A percentile compares a stretch with the other conserved stretches of the same genome.
phyloP scores from a whole-genome alignment of 2,797 vertebrate species.

The Mareca strepera region DNA sequence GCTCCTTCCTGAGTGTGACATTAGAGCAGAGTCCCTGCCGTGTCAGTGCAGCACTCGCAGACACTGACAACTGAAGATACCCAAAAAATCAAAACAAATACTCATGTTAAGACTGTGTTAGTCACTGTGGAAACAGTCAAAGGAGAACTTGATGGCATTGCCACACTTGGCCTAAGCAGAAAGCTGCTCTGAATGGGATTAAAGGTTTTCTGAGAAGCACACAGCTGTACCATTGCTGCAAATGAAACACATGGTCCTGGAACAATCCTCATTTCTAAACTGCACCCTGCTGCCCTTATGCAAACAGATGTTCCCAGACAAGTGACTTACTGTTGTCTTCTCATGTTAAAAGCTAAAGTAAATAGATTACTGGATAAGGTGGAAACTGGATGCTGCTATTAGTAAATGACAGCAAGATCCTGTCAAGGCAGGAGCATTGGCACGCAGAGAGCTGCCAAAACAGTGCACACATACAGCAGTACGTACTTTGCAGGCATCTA shows the following conservation, averaged over 20 bases:
- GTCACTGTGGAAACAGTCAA: background rate
- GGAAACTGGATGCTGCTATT: background rate
- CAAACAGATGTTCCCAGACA: background rate
- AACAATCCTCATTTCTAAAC: background rate
- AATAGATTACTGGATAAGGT: background rate
- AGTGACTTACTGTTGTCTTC: background rate
- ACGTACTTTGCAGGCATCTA: background rate
- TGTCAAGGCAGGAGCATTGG: background rate
- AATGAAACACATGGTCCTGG: background rate
- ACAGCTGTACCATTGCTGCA: background rate
- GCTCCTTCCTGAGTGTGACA: background rate
- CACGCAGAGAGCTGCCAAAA: background rate
- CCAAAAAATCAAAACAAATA: background rate
- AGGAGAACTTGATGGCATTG: background rate
- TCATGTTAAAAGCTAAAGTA: background rate
- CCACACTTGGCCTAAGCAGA: background rate
- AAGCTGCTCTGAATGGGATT: background rate
- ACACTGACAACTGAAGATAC: background rate
- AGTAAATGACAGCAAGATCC: background rate
- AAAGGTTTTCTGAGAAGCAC: background rate
- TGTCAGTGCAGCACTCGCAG: background rate
- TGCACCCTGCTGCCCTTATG: background rate
- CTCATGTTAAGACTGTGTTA: background rate
- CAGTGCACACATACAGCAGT: rapidly evolving
- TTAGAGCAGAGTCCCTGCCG: background rate